phyloP scores from a whole-genome alignment of 1,140 invertebrate species.

The Metaphire vulgaris region DNA sequence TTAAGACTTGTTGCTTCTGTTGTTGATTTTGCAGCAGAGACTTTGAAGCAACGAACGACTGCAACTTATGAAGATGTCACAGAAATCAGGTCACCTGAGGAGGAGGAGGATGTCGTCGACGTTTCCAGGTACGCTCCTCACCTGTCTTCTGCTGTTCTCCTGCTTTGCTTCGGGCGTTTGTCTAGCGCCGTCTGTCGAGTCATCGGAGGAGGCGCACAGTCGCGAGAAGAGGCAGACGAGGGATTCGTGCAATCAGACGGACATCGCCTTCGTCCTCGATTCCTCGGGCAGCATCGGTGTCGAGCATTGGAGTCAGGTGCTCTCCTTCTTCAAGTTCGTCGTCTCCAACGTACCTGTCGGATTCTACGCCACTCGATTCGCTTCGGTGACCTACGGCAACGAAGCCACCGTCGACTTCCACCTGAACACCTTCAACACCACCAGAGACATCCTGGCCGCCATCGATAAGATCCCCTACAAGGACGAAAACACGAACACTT shows the following conservation, averaged over 20 bases:
- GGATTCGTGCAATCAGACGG: constrained; percentile 1
- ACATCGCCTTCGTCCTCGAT: constrained; percentile 27
- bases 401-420: constrained; percentile 12
- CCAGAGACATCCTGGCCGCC: background rate
- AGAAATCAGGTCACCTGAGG: too few species aligned
- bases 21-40: too few species aligned
- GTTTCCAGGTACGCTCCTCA: too few species aligned
- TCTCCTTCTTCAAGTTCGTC: constrained; percentile 17
- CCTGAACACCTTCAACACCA: constrained; percentile 4
- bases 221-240: background rate
- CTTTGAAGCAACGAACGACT: too few species aligned
- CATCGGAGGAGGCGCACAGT: background rate
- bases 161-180: background rate
- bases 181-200: background rate
- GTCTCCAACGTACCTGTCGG: constrained; percentile 1
- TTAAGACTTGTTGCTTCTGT: too few species aligned
- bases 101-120: too few species aligned
- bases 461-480: constrained; percentile 16
- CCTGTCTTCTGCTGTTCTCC: background rate
- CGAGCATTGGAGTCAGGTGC: background rate
- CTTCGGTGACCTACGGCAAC: constrained; percentile 11
- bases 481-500: constrained; percentile 26
- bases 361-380: constrained; percentile 5
- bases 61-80: too few species aligned
- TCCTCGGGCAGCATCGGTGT: constrained; percentile 23